Base-by-base conservation (phyloP, 2,797 vertebrate genomes). In the Glossophaga mutica region DNA sequence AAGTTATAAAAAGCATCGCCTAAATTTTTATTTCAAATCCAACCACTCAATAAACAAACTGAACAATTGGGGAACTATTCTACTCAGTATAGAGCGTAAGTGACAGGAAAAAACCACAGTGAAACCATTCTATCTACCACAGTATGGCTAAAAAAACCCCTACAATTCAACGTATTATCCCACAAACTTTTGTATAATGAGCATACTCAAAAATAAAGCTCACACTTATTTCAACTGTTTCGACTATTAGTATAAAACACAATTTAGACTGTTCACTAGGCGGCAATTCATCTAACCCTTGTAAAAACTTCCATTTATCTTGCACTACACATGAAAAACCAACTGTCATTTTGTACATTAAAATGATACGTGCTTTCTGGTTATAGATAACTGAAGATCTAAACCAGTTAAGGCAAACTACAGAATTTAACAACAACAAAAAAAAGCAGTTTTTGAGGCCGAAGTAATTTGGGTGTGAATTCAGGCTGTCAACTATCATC, bases 401-500 rank as follows among this genome's bases (percentile, higher is more conserved):
- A 95, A 94, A 68, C 52, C 26, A 93, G 24, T 32, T 91, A 91
- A 91, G 19, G 50, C 14, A 96, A 94, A 84, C 32, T 62, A 90
- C 32, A 67, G 34, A 95, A 22, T 24, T 94, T 87, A 95, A 92
- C 32, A 90, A 76, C 44, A 57, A 91, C 29, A 89, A 76, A 59
- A 91, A 94, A 73, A 57, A 26, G 55, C 55, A 94, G 9, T 19
- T 92, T 95, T 82, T 95, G 26, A 93, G 57, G 19, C 9, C 46
- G 96, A 39, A 73, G 34, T 87, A 96, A 90, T 94, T n/a, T 67
- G 24, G 16, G 34, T 94, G 9, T 94, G 42, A 92, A 96, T 85
- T 90, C 82, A 94, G 24, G 42, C 34, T 59, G 46, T 71, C 39
- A 85, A 82, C 71, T 67, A 68, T 52, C 68, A 78, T 32, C 88